Evolutionary conservation across 2,888 invertebrate genomes (phyloP).

Genomic region (Zygothrica quintamaculata): DNA sequence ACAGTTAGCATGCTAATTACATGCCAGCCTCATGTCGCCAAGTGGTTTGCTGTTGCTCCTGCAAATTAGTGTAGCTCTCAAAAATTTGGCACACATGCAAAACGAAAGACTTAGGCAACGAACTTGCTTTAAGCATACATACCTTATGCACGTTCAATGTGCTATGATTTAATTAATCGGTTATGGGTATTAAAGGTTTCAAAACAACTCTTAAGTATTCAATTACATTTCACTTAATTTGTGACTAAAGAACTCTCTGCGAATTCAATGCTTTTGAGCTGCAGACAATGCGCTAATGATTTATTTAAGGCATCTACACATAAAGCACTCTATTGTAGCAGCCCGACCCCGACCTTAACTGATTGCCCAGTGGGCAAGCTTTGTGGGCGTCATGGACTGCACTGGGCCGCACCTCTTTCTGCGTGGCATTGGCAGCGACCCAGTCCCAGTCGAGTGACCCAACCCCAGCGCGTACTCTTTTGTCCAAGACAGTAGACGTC

Average conservation of each 20-base stretch:
- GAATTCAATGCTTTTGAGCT: slow-evolving; percentile 22
- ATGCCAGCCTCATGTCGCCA: slow-evolving; percentile 62
- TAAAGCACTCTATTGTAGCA: slow-evolving; percentile 31
- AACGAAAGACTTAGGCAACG: slow-evolving; percentile 41
- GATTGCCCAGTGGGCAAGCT: slow-evolving; percentile 71
- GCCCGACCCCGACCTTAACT: slow-evolving; percentile 50
- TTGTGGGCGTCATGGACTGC: slow-evolving; percentile 65
- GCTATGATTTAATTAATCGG: background rate
- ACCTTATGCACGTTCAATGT: background rate
- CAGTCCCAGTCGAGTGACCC: slow-evolving; percentile 60
- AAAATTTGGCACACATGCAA: slow-evolving; percentile 31
- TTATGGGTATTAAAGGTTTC: background rate
- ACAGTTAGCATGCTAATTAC: slow-evolving; percentile 72
- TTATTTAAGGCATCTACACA: slow-evolving; percentile 66
- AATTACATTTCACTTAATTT: slow-evolving; percentile 23
- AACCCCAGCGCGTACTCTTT: slow-evolving; percentile 37
- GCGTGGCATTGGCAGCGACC: slow-evolving; percentile 75
- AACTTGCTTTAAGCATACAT: slow-evolving; percentile 14
- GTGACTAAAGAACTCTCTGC: slow-evolving; percentile 13
- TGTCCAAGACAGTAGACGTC: slow-evolving; percentile 28
- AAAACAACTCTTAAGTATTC: slow-evolving; percentile 5
- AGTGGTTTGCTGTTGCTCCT: slow-evolving; percentile 29
- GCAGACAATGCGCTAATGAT: slow-evolving; percentile 65
- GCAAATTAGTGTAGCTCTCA: slow-evolving; percentile 42
- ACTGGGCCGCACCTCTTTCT: slow-evolving; percentile 55